Evolutionary conservation across 2,113 vertebrate species (phyloP).

Genomic region (Zapornia atra): DNA sequence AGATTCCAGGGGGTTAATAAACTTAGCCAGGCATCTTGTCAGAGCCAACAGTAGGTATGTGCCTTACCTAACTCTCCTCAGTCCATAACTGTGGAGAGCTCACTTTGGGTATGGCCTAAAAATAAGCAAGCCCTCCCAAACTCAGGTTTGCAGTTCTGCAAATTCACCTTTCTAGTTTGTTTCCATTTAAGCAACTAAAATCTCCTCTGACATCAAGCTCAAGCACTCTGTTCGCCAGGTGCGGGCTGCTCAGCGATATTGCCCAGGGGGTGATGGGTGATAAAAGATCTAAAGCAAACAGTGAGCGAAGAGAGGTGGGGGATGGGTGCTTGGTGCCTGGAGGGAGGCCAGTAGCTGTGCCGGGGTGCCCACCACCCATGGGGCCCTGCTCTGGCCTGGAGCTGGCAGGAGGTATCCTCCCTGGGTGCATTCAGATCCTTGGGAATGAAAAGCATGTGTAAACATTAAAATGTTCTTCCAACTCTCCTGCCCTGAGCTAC

Average conservation of each 20-base stretch:
- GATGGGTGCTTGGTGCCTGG: rapidly evolving
- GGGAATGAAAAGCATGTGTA: slow-evolving; percentile 50
- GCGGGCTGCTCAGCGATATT: background rate
- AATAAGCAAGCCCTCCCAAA: background rate
- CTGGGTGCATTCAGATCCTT: background rate
- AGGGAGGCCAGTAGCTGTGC: background rate
- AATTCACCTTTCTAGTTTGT: background rate
- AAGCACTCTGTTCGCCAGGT: background rate
- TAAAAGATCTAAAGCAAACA: slow-evolving; percentile 27
- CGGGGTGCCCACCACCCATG: background rate
- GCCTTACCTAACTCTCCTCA: background rate
- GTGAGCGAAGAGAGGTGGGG: background rate
- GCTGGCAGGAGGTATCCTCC: slow-evolving; percentile 24
- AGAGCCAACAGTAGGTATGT: background rate
- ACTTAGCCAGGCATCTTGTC: background rate
- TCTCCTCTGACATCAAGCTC: background rate
- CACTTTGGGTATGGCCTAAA: background rate
- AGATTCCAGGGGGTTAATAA: slow-evolving; percentile 11
- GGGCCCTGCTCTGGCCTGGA: background rate
- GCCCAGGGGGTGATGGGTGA: background rate
- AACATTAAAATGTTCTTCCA: slow-evolving; percentile 28
- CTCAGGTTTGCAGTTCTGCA: background rate
- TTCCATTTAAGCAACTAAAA: background rate
- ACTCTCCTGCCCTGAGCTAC: background rate
- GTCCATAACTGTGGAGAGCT: background rate